Evolutionary conservation across 2,888 invertebrate genomes (phyloP).

Genomic region (Macropis europaea): DNA sequence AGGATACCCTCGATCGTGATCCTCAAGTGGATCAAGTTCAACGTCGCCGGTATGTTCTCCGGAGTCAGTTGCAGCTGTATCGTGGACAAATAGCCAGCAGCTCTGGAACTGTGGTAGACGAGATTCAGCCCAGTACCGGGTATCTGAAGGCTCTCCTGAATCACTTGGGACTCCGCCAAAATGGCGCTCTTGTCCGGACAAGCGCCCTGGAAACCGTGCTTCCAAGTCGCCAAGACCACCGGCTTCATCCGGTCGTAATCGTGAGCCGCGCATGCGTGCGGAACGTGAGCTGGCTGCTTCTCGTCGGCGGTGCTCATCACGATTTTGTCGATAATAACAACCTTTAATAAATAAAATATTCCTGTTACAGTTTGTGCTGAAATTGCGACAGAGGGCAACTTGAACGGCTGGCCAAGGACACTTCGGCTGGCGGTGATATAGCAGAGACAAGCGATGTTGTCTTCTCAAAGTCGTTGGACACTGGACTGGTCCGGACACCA

Average conservation of each 20-base stretch:
- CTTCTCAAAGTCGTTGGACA: no score
- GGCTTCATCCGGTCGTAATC: constrained; percentile 97
- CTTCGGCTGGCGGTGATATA: no score
- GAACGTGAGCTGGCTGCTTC: constrained; percentile 84
- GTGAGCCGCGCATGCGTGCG: constrained; percentile 92
- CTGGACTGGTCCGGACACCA: no score
- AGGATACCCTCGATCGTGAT: constrained; percentile 97
- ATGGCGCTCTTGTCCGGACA: constrained; percentile 95
- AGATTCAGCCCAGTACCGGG: constrained; percentile 97
- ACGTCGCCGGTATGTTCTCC: constrained; percentile 88
- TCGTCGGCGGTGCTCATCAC: constrained; percentile 92
- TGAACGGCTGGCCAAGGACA: no score
- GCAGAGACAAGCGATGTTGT: no score
- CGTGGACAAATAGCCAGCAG: constrained; percentile 95
- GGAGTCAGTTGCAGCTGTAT: constrained; percentile 95
- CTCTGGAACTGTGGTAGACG: constrained; percentile 97
- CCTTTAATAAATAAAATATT: constrained; percentile 76
- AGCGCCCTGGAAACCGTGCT: constrained; percentile 96
- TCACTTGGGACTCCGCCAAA: constrained; percentile 94
- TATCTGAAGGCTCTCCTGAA: constrained; percentile 96
- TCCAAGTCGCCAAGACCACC: constrained; percentile 95
- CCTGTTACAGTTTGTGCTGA: not conserved
- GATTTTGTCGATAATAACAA: constrained; percentile 94
- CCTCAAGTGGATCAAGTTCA: constrained; percentile 93
- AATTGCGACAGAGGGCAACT: no score